These are phyloP conservation scores for Brenthis hecate DNA, from an alignment of 2,888 invertebrate species.

Conservation along the genomic window DNA sequence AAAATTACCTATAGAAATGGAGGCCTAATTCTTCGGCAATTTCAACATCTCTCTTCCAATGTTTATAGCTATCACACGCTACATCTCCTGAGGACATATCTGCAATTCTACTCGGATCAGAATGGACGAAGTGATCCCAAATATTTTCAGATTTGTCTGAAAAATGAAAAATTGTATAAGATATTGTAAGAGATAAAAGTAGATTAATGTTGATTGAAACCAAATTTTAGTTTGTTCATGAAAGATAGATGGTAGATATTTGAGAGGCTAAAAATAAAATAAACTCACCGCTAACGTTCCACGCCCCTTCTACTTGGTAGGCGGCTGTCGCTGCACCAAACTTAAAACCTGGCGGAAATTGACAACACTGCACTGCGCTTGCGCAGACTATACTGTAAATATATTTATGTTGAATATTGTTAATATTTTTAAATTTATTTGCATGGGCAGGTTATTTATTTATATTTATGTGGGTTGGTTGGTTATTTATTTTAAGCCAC, in stretches of 20 bases:
- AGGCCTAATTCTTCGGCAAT: constrained; percentile 62
- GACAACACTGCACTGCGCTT: not conserved
- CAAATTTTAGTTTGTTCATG: not conserved
- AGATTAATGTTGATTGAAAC: not conserved
- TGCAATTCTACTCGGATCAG: constrained; percentile 32
- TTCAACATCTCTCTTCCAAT: constrained; percentile 75
- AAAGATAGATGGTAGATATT: not conserved
- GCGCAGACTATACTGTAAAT: not conserved
- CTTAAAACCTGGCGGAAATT: constrained; percentile 52
- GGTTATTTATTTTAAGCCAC: too few species aligned
- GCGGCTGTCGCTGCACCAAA: constrained; percentile 53
- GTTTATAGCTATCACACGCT: constrained; percentile 81
- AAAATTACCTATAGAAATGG: constrained; percentile 62
- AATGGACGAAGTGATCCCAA: constrained; percentile 71
- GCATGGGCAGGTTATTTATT: too few species aligned
- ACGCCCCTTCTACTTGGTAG: constrained; percentile 51
- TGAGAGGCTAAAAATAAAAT: not conserved
- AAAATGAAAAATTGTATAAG: constrained; percentile 24
- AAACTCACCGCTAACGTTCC: constrained; percentile 58
- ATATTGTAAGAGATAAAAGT: not conserved
- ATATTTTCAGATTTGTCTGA: constrained; percentile 80
- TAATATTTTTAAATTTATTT: too few species aligned
- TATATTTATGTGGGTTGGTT: too few species aligned
- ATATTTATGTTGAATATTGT: too few species aligned
- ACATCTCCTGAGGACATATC: constrained; percentile 79